A percentile compares a stretch with the other conserved stretches of the same genome.
These are phyloP conservation scores for Cephus cinctus DNA, from an alignment of 1,140 invertebrate genomes.

Conservation along the genomic window DNA sequence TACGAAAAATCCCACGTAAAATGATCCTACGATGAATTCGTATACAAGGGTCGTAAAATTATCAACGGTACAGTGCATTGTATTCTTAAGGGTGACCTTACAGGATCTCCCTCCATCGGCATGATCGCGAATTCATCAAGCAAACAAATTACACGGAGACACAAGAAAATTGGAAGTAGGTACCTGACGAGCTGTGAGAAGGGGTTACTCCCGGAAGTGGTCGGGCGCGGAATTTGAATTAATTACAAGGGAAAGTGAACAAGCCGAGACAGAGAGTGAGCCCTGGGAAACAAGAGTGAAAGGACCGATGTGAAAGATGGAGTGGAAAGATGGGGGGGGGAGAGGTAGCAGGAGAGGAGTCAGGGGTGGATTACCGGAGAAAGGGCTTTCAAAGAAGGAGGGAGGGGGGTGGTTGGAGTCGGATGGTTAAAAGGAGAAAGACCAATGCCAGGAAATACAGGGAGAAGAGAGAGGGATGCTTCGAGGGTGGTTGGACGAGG, in stretches of 20 bases:
- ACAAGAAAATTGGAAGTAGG: no score
- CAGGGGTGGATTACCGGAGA: background rate
- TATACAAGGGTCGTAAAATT: no score
- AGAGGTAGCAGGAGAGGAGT: background rate
- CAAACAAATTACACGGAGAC: no score
- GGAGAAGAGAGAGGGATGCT: slow-evolving; percentile 25
- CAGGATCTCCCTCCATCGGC: no score
- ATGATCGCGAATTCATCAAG: no score
- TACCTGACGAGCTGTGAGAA: background rate
- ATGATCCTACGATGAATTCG: no score
- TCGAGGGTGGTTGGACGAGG: slow-evolving; percentile 27
- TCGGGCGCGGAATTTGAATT: slow-evolving; percentile 39
- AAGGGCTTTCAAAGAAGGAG: slow-evolving; percentile 10
- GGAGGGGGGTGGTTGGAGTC: slow-evolving; percentile 6
- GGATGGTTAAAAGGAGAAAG: slow-evolving; percentile 12
- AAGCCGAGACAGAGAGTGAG: slow-evolving; percentile 20
- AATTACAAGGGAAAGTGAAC: slow-evolving; percentile 34
- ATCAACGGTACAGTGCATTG: no score
- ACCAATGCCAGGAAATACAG: slow-evolving; percentile 15
- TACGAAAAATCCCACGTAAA: background rate
- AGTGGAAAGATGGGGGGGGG: slow-evolving; percentile 9
- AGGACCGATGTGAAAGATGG: slow-evolving; percentile 11
- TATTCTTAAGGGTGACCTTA: no score
- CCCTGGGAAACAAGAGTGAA: slow-evolving; percentile 14
- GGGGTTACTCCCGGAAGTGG: slow-evolving; percentile 31